A percentile compares a stretch with the other conserved stretches of the same genome.
phyloP scores from a whole-genome alignment of 1,140 invertebrate genomes.

The Penaeus japonicus region DNA sequence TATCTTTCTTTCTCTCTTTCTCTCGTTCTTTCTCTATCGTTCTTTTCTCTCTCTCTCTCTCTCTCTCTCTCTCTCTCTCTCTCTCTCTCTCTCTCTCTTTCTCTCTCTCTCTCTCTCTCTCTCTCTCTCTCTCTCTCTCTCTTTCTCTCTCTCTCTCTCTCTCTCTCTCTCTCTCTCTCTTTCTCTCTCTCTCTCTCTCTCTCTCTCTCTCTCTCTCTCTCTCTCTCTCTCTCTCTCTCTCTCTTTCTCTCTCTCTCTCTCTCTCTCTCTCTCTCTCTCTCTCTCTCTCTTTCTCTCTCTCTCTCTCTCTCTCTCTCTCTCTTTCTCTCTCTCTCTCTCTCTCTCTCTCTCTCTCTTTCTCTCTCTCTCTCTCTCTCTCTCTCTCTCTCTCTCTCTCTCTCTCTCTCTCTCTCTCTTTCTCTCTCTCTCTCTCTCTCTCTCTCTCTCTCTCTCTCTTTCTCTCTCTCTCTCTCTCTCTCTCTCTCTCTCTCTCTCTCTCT shows the following conservation, averaged over 20 bases:
- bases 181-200: no score
- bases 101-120: not conserved
- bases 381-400: not conserved
- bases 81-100: no score
- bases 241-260: not conserved
- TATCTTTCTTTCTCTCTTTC: no score
- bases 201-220: no score
- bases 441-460: no score
- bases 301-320: not conserved
- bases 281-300: no score
- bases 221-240: no score
- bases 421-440: no score
- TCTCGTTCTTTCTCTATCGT: no score
- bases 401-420: not conserved
- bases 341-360: not conserved
- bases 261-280: no score
- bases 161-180: not conserved
- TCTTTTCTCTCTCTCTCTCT: not conserved
- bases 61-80: no score
- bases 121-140: not conserved
- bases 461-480: not conserved
- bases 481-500: not conserved
- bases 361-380: not conserved
- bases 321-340: slow-evolving; percentile 1
- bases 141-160: not conserved